A percentile compares a stretch with the other conserved stretches of the same genome.
Conservation (phyloP, 2,888 invertebrate species). For the Leptinotarsa tumamoca region DNA sequence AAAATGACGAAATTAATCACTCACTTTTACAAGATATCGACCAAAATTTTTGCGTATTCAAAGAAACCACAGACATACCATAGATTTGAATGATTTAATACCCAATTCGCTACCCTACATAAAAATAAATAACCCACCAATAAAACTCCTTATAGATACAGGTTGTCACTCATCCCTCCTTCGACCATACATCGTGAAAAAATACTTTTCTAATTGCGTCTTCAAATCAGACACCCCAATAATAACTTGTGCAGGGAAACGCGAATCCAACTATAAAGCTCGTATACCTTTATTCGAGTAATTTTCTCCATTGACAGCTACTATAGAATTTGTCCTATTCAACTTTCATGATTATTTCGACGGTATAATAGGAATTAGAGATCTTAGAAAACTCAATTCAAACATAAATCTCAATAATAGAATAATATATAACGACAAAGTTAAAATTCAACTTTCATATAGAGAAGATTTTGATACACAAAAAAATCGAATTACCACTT, state of each 20-base stretch:
- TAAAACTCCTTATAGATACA: constrained; percentile 29
- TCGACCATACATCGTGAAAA: constrained; percentile 27
- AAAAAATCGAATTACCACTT: not conserved
- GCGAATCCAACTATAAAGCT: constrained; percentile 17
- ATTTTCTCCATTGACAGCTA: not conserved
- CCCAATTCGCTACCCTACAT: not conserved
- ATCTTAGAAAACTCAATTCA: constrained; percentile 25
- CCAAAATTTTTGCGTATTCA: not conserved
- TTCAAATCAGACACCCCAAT: constrained; percentile 18
- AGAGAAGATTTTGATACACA: constrained; percentile 3
- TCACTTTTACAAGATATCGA: no score
- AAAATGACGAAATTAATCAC: no score
- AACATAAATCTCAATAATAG: constrained; percentile 1
- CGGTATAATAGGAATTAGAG: not conserved
- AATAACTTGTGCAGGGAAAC: not conserved
- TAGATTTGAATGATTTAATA: no score
- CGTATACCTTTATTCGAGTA: constrained; percentile 6
- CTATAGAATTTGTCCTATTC: constrained; percentile 28
- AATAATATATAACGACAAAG: not conserved
- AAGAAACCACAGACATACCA: no score
- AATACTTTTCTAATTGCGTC: constrained; percentile 32
- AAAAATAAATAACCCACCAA: constrained; percentile 24
- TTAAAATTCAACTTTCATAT: constrained; percentile 16
- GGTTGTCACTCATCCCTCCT: constrained; percentile 20
- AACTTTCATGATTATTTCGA: constrained; percentile 14